Evolutionary conservation across 2,888 invertebrate species (phyloP).

Genomic region (Buathra laborator): DNA sequence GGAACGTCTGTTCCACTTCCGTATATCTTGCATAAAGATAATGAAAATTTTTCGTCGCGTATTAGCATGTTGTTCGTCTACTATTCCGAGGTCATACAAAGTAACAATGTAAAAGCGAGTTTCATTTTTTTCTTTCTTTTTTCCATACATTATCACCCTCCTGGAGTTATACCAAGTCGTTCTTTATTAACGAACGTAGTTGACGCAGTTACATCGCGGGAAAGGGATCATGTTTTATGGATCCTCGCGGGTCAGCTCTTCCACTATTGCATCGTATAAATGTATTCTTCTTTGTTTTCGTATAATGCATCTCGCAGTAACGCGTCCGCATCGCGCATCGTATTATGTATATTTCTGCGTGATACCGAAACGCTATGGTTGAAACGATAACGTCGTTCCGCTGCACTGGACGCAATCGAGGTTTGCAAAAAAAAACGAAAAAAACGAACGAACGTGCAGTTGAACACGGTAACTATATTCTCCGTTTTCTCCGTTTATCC

Average conservation of each 20-base stretch:
- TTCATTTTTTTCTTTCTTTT: neutral
- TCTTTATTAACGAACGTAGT: constrained; percentile 26
- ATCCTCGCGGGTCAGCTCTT: constrained; percentile 19
- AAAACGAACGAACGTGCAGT: neutral
- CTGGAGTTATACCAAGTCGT: constrained; percentile 5
- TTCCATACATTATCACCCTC: neutral
- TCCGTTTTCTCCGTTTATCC: neutral
- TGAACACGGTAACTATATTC: neutral
- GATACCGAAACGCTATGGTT: neutral
- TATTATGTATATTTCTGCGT: constrained; percentile 4
- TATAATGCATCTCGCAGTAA: neutral
- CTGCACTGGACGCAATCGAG: neutral
- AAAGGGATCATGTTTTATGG: constrained; percentile 53
- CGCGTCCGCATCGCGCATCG: constrained; percentile 1
- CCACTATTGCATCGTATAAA: neutral
- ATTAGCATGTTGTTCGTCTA: constrained; percentile 53
- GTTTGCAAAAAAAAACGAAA: neutral
- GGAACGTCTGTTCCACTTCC: neutral
- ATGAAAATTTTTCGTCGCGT: constrained; percentile 53
- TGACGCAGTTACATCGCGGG: constrained; percentile 14
- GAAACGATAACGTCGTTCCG: neutral
- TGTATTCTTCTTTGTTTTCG: neutral
- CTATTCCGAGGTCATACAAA: constrained; percentile 1
- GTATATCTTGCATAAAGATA: constrained; percentile 39
- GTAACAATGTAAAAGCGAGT: constrained; percentile 39